A percentile compares a stretch with the other conserved stretches of the same genome.
phyloP scores from a whole-genome alignment of 2,113 vertebrate species.

The Herpetotheres cachinnans region DNA sequence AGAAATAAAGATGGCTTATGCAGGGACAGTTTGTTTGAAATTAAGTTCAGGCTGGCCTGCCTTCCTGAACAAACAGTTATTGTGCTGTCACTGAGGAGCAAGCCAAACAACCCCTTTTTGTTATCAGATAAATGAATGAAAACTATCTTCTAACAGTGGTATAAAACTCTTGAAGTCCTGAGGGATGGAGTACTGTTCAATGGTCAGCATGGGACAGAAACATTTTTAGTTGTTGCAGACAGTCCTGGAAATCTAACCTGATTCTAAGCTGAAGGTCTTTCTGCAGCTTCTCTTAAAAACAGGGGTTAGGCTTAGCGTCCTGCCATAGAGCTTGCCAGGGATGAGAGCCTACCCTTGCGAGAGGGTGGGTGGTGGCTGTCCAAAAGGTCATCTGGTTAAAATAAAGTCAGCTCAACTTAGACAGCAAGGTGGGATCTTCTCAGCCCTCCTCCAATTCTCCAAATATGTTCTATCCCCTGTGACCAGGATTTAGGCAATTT shows the following conservation, averaged over 20 bases:
- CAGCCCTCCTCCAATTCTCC: not conserved
- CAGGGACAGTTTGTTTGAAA: conserved; percentile 23
- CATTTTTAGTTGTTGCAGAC: not conserved
- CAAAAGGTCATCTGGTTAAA: not conserved
- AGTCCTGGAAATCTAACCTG: not conserved
- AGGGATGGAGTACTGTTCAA: not conserved
- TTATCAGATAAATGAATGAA: conserved; percentile 44
- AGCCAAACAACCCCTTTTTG: not conserved
- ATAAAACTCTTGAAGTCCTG: not conserved
- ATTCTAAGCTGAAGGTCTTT: not conserved
- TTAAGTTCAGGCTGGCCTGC: conserved; percentile 24
- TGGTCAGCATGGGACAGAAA: not conserved
- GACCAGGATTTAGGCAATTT: not conserved
- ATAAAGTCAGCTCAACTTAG: not conserved
- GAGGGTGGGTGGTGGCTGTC: not conserved
- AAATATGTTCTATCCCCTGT: not conserved
- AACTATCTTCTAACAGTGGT: not conserved
- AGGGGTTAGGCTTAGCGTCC: not conserved
- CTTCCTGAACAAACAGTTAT: conserved; percentile 48
- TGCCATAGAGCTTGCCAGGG: not conserved
- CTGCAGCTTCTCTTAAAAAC: not conserved
- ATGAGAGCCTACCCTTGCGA: not conserved
- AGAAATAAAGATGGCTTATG: conserved; percentile 15
- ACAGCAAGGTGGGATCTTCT: not conserved
- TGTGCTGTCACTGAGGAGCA: not conserved